Percentiles rank a stretch among this genome's conserved stretches.
phyloP scores from a whole-genome alignment of 2,888 invertebrate genomes.

The Eurois occulta region DNA sequence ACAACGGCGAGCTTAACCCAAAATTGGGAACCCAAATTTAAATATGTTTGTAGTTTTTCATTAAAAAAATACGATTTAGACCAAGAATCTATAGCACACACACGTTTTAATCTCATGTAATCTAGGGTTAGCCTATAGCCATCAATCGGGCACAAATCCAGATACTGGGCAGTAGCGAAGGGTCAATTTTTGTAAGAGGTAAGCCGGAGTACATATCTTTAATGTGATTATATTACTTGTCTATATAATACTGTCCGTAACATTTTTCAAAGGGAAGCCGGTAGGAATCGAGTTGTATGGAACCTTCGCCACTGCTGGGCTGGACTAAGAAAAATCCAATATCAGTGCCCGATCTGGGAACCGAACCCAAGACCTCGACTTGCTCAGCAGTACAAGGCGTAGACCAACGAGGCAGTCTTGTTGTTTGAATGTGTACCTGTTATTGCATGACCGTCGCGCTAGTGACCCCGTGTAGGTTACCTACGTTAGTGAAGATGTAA shows the following conservation, averaged over 20 bases:
- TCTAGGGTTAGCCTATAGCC: too few species aligned
- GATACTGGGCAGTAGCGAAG: too few species aligned
- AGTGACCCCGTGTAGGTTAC: not conserved
- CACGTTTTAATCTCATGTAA: not conserved
- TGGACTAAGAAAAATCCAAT: not conserved
- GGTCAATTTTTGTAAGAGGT: too few species aligned
- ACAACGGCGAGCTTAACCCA: too few species aligned
- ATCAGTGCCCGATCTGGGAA: not conserved
- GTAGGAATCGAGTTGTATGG: too few species aligned
- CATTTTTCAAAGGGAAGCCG: too few species aligned
- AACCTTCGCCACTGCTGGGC: too few species aligned
- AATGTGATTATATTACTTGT: too few species aligned
- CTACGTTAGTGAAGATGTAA: not conserved
- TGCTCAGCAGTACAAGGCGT: not conserved
- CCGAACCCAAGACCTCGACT: not conserved
- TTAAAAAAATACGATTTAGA: not conserved
- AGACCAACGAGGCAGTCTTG: not conserved
- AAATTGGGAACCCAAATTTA: too few species aligned
- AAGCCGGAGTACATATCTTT: too few species aligned
- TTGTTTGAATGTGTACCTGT: not conserved
- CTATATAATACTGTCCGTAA: too few species aligned
- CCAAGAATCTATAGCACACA: not conserved
- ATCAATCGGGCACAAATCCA: too few species aligned
- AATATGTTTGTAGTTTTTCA: not conserved
- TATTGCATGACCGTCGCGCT: conserved; percentile 30